Percentiles rank a stretch among this genome's conserved stretches.
These are phyloP conservation scores for Euplexia lucipara DNA, from an alignment of 2,888 invertebrate species.

Conservation along the genomic window DNA sequence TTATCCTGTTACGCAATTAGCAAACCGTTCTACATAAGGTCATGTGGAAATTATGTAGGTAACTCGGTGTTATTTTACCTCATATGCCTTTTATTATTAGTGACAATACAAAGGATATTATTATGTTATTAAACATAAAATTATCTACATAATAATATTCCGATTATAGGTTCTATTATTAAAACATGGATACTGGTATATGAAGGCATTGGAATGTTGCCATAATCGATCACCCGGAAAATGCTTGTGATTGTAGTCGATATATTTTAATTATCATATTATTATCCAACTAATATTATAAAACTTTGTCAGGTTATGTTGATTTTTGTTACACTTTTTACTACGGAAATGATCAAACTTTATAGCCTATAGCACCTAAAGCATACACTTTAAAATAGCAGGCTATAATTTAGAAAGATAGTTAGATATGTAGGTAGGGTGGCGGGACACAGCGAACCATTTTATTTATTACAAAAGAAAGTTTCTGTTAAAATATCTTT, in stretches of 20 bases:
- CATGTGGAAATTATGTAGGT: conserved; percentile 1
- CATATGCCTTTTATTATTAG: not conserved
- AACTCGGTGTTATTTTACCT: conserved; percentile 20
- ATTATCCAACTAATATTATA: not conserved
- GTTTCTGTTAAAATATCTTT: too few relatives aligned
- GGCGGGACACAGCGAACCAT: too few relatives aligned
- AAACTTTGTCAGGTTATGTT: too few relatives aligned
- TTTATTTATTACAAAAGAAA: too few relatives aligned
- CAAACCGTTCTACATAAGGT: not conserved
- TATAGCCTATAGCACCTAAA: too few relatives aligned
- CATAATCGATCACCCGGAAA: conserved; percentile 1
- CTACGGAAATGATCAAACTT: too few relatives aligned
- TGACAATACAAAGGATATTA: conserved; percentile 11
- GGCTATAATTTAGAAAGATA: too few relatives aligned
- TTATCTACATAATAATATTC: conserved; percentile 13
- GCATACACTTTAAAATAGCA: too few relatives aligned
- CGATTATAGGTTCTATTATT: not conserved
- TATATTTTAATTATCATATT: not conserved
- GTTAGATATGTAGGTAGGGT: too few relatives aligned
- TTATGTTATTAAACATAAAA: not conserved
- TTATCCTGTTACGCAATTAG: too few relatives aligned
- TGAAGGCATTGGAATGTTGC: conserved; percentile 2
- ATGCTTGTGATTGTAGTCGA: not conserved
- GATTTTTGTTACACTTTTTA: too few relatives aligned
- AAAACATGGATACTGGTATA: conserved; percentile 8